Percentiles rank a stretch among this genome's conserved stretches.
phyloP scores from a whole-genome alignment of 2,888 invertebrate genomes.

The Litoditis marina region DNA sequence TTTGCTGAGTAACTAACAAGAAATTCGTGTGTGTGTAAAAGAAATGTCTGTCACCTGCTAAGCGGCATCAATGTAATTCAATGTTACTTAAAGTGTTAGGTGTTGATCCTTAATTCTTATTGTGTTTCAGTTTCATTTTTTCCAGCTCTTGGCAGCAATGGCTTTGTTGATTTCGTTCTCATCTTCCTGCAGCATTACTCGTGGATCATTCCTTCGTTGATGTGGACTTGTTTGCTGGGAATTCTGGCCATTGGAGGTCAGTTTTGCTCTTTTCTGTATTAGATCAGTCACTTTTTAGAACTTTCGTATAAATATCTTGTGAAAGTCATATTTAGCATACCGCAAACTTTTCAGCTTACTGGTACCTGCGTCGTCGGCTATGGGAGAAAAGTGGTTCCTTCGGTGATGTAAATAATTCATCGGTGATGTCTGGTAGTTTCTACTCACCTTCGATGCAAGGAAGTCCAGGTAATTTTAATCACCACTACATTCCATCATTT shows the following conservation, averaged over 20 bases:
- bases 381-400: conserved; percentile 14
- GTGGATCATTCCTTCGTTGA: conserved; percentile 27
- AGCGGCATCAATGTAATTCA: too few species aligned
- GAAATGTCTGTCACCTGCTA: too few species aligned
- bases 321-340: neutral
- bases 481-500: too few species aligned
- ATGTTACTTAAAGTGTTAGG: neutral
- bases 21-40: too few species aligned
- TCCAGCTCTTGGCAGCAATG: conserved; percentile 36
- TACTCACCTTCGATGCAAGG: too few species aligned
- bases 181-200: conserved; percentile 34
- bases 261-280: neutral
- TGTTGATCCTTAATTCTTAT: neutral
- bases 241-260: conserved; percentile 18
- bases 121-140: too few species aligned
- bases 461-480: too few species aligned
- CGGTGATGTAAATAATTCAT: too few species aligned
- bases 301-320: too few species aligned
- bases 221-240: conserved; percentile 28
- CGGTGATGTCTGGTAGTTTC: too few species aligned
- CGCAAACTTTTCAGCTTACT: conserved; percentile 3
- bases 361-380: conserved; percentile 1
- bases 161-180: conserved; percentile 31
- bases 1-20: too few species aligned
- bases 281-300: neutral